These are phyloP conservation scores for Gymnocypris eckloni DNA, from an alignment of 2,797 vertebrate species.

Conservation along the genomic window DNA sequence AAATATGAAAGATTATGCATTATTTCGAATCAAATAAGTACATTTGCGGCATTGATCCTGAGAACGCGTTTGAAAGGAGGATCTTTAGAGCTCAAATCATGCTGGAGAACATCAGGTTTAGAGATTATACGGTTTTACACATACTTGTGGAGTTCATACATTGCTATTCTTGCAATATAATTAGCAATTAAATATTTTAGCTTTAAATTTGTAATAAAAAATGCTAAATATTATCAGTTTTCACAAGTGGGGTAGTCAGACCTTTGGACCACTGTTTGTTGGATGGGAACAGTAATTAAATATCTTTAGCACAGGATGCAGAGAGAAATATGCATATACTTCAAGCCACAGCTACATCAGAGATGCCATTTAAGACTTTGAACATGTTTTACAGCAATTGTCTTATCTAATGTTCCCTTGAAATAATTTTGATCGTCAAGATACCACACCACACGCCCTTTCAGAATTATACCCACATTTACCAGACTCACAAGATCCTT, in stretches of 20 bases:
- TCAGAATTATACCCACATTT: background rate
- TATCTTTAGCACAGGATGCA: background rate
- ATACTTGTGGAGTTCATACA: background rate
- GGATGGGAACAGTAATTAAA: background rate
- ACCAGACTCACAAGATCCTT: background rate
- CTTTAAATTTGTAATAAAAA: no score
- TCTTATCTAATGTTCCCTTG: background rate
- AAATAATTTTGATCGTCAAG: background rate
- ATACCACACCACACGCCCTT: conserved; percentile 5
- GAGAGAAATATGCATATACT: background rate
- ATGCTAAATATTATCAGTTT: background rate
- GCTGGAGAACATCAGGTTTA: background rate
- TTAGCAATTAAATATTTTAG: background rate
- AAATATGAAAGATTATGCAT: no score
- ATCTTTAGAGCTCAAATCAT: background rate
- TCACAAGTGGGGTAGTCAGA: background rate
- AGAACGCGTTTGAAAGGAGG: background rate
- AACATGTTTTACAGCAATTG: background rate
- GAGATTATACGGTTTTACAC: background rate
- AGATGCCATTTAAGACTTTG: background rate
- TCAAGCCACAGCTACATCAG: conserved; percentile 7
- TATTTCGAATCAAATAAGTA: background rate
- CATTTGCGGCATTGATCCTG: background rate
- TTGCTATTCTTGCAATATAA: background rate
- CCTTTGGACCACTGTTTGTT: background rate